A percentile compares a stretch with the other conserved stretches of the same genome.
These are phyloP conservation scores for Rattus rattus DNA, from an alignment of 2,113 vertebrate species.

Conservation along the genomic window DNA sequence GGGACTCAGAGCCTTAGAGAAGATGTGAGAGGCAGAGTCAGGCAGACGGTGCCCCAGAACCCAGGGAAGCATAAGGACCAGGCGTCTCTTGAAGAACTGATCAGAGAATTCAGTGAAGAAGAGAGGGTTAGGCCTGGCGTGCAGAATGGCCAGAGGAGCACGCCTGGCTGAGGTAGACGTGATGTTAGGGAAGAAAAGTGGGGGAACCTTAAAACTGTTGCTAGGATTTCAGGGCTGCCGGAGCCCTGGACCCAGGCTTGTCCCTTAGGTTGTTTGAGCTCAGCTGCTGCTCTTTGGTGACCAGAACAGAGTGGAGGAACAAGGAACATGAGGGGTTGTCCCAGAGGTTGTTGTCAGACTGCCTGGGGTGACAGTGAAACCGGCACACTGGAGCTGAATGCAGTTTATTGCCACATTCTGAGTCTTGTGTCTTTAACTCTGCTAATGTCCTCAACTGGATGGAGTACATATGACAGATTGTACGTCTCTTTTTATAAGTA, in stretches of 20 bases:
- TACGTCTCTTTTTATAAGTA: neutral
- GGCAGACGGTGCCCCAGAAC: neutral
- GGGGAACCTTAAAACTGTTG: too few species aligned
- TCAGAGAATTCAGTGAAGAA: slow-evolving; percentile 34
- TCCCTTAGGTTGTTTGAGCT: neutral
- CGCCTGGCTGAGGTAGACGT: neutral
- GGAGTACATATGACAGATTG: neutral
- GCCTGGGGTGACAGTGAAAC: neutral
- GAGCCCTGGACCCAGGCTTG: neutral
- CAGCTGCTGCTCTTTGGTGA: neutral
- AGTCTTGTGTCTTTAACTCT: neutral
- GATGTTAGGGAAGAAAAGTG: neutral
- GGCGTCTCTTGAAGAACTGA: neutral
- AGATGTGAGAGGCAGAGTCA: neutral
- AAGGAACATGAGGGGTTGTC: neutral
- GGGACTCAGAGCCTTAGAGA: neutral
- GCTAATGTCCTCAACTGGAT: neutral
- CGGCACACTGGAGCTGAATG: neutral
- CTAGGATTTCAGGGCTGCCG: neutral
- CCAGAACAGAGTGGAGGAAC: neutral
- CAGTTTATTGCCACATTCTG: neutral
- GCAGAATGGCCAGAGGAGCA: neutral
- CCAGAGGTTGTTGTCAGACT: neutral
- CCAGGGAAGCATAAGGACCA: neutral
- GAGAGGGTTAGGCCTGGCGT: neutral